phyloP scores from a whole-genome alignment of 2,113 vertebrate genomes.

The Psittacara wagleri region DNA sequence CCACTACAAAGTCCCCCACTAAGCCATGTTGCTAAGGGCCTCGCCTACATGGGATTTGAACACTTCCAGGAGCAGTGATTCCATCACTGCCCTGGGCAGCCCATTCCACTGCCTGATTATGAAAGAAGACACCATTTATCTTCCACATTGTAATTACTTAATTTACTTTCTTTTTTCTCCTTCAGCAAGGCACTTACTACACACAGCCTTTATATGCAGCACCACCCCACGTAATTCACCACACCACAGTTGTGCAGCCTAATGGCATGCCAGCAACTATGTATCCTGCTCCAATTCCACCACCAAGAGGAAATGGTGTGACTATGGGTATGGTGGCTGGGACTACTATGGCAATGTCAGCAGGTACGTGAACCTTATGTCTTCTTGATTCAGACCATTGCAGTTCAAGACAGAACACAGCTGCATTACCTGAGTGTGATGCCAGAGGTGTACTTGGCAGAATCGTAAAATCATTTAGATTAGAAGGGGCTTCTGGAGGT shows the following conservation, averaged over 20 bases:
- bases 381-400: background rate
- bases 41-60: background rate
- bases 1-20: background rate
- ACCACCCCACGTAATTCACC: constrained; percentile 97
- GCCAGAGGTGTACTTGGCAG: background rate
- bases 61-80: background rate
- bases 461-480: background rate
- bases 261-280: constrained; percentile 96
- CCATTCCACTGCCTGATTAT: background rate
- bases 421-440: accelerated
- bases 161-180: constrained; percentile 13
- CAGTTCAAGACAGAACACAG: accelerated
- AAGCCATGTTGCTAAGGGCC: background rate
- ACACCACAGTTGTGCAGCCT: constrained; percentile 98
- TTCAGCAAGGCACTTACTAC: constrained; percentile 95
- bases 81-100: background rate
- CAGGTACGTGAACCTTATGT: constrained; percentile 74
- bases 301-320: constrained; percentile 84
- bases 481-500: background rate
- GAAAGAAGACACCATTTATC: background rate
- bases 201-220: constrained; percentile 97
- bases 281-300: constrained; percentile 87
- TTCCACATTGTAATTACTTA: background rate
- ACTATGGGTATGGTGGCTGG: constrained; percentile 98
- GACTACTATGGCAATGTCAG: constrained; percentile 99